Evolutionary conservation across 2,797 vertebrate species (phyloP).

Genomic region (Chiloscyllium punctatum): DNA sequence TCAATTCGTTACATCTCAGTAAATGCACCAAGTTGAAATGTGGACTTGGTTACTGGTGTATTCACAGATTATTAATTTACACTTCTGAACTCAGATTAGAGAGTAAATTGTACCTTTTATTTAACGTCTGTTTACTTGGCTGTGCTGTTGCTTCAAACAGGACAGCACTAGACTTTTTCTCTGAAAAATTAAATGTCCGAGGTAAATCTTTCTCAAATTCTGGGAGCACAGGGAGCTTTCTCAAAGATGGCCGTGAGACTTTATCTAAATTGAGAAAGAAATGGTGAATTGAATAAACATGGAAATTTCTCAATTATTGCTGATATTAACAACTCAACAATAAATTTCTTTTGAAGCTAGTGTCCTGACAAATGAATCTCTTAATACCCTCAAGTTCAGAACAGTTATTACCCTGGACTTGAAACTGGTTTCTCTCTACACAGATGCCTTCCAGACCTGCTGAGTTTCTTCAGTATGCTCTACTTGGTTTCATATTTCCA

Average conservation of each 20-base stretch:
- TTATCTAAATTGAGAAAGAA: constrained; percentile 5
- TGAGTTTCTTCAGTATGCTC: too few species aligned
- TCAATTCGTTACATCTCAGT: neutral
- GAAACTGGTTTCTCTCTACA: too few species aligned
- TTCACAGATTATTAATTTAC: neutral
- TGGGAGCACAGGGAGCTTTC: neutral
- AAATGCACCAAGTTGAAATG: neutral
- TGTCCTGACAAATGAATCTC: neutral
- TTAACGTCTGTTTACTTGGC: neutral
- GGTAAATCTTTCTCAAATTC: constrained; percentile 13
- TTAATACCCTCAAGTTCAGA: neutral
- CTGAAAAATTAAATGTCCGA: constrained; percentile 23
- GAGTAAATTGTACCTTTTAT: constrained; percentile 4
- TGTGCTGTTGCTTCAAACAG: constrained; percentile 5
- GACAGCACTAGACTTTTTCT: neutral
- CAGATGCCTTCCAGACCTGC: too few species aligned
- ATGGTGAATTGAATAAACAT: neutral
- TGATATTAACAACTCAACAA: too few species aligned
- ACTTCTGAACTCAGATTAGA: neutral
- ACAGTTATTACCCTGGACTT: too few species aligned
- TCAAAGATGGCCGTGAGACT: neutral
- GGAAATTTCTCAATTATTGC: neutral
- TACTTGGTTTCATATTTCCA: too few species aligned
- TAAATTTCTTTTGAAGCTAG: neutral
- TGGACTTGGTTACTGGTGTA: neutral